Evolutionary conservation across 2,113 vertebrate genomes (phyloP), one percentile per base, ranked within the genome.

Genomic region (Mesoclemmys tuberculata): DNA sequence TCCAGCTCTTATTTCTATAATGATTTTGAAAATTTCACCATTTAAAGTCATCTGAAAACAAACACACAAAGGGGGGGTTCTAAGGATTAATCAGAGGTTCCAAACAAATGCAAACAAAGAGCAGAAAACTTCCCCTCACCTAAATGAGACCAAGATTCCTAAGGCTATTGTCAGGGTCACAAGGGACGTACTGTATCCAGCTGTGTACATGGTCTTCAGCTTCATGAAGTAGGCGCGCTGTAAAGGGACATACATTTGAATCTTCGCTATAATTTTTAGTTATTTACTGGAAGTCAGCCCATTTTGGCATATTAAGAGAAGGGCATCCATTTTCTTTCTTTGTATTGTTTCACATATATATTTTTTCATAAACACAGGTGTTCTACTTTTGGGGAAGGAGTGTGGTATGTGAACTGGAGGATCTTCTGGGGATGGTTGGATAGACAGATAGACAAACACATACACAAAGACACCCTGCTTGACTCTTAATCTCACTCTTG

Each of bases 181-280:
- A 6, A 99, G 97, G 6, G 99, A 99, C 85, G 98, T 97, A 2
- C 99, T 98, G 92, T 99, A 99, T 86, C 99, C 99, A 0, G 98
- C 89, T 0, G 99, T 99, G 96, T 99, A 99, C 98, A 99, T 99
- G 81, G 97, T 98, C 97, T 99, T 99, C 97, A 99, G 98, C 71
- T 98, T 99, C 97, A 98, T 98, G 97, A 99, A 99, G 93, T 99
- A 99, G 35, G 98, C 75, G 9, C 98, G 98, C 98, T 99, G 98
- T 94, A 96, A 91, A 68, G 82, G 96, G 93, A 98, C 71, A 86
- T 2, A 31, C 4, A 84, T 56, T 80, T 16, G 91, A 80, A 89
- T 2, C 35, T 92, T 91, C 79, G 93, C 18, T 14, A 22, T 38
- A 44, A n/a, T 38, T 44, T 88, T 81, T 93, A 48, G 26, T 48